These are phyloP conservation scores for Chrysolina oricalcia DNA, from an alignment of 2,888 invertebrate genomes.

Conservation along the genomic window DNA sequence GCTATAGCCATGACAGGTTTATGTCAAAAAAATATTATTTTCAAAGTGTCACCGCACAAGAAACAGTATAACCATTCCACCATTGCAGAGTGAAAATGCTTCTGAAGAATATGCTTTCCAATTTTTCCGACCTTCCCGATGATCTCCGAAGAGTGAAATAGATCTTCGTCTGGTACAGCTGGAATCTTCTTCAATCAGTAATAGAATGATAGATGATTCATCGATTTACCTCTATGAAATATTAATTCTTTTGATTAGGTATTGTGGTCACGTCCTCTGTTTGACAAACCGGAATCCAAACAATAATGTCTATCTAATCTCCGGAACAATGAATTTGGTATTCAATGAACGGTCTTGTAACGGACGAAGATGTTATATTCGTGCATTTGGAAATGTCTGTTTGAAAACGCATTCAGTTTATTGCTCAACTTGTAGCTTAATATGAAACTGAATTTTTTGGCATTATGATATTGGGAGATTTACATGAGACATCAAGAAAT, in stretches of 20 bases:
- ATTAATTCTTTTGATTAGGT: background rate
- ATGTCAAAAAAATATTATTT: no score
- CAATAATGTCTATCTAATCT: conserved; percentile 40
- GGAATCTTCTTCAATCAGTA: background rate
- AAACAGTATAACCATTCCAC: no score
- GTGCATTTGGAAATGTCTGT: conserved; percentile 1
- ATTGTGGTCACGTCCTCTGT: conserved; percentile 36
- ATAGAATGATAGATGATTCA: background rate
- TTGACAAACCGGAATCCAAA: conserved; percentile 39
- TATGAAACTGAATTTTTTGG: background rate
- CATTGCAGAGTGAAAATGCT: no score
- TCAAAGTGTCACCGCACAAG: no score
- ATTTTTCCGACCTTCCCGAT: no score
- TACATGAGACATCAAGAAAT: background rate
- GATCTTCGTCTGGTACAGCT: background rate
- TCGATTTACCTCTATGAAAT: conserved; percentile 15
- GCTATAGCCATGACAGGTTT: no score
- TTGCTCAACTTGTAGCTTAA: background rate
- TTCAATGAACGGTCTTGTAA: conserved; percentile 41
- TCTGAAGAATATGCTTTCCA: no score
- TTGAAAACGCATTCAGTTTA: background rate
- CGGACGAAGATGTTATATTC: conserved; percentile 36
- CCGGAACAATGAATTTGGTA: conserved; percentile 44
- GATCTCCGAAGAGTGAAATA: no score
- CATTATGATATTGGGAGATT: background rate